Evolutionary conservation across 2,113 vertebrate species (phyloP).

Genomic region (Bufo bufo): DNA sequence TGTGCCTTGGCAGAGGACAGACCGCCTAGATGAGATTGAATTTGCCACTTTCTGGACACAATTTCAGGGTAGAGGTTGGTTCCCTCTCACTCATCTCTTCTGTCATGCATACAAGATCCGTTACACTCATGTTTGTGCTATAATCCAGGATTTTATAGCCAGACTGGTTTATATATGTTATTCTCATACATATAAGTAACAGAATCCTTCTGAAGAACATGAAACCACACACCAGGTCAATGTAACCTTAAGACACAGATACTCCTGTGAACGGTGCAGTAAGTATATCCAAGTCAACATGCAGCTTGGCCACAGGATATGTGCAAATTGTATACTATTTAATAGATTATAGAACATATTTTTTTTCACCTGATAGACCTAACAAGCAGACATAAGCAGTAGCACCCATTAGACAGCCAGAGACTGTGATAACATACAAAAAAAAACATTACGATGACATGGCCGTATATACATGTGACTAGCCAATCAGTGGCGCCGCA

Average conservation of each 20-base stretch:
- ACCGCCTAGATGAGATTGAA: no score
- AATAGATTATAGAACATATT: neutral
- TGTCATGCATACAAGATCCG: neutral
- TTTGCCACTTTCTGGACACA: no score
- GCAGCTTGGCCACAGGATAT: neutral
- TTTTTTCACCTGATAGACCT: neutral
- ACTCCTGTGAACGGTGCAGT: slow-evolving; percentile 1
- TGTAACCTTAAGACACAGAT: slow-evolving; percentile 1
- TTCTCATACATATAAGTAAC: slow-evolving; percentile 21
- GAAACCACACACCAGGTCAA: neutral
- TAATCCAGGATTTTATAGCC: neutral
- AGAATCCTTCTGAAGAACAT: slow-evolving; percentile 15
- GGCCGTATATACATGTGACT: no score
- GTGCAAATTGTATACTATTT: neutral
- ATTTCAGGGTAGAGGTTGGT: no score
- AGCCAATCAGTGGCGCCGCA: no score
- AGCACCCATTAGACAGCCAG: no score
- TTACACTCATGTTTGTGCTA: neutral
- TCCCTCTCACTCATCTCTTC: neutral
- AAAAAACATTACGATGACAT: no score
- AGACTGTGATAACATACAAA: no score
- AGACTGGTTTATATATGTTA: neutral
- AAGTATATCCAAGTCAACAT: neutral
- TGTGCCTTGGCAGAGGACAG: no score
- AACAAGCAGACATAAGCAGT: no score